Evolutionary conservation across 2,797 vertebrate species (phyloP).

Genomic region (Anas flavirostris): DNA sequence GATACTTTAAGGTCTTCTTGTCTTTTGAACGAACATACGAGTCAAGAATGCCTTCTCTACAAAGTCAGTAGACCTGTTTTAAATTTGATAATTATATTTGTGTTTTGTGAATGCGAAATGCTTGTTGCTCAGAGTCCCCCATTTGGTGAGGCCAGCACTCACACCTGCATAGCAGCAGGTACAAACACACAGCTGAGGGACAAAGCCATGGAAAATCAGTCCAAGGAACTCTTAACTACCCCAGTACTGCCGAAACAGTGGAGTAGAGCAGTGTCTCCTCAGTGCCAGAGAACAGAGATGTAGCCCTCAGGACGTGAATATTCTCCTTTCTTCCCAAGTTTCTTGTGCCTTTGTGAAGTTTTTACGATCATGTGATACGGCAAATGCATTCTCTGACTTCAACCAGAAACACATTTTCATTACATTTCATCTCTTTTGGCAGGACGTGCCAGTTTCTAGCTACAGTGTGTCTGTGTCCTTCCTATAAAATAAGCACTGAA

Average conservation of each 20-base stretch:
- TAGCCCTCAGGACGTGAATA: background rate
- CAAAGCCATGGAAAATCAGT: background rate
- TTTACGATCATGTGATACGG: background rate
- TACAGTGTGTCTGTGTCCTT: background rate
- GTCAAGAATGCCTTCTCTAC: too few species aligned
- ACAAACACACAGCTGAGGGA: background rate
- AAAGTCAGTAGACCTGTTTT: too few species aligned
- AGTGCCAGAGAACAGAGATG: accelerated
- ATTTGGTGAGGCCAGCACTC: background rate
- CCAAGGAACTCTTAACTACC: background rate
- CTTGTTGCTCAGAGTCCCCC: too few species aligned
- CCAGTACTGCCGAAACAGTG: background rate
- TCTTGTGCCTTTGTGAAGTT: background rate
- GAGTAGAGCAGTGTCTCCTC: too few species aligned
- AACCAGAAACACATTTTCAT: background rate
- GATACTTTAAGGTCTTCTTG: background rate
- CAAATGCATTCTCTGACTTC: background rate
- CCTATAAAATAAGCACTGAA: background rate
- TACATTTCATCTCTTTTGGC: background rate
- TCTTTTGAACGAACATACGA: background rate
- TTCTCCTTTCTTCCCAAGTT: background rate
- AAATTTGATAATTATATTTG: too few species aligned
- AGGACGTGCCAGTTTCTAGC: background rate
- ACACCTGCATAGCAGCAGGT: background rate
- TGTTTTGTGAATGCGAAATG: too few species aligned